A percentile compares a stretch with the other conserved stretches of the same genome.
These are phyloP conservation scores for Gobionotothen gibberifrons DNA, from an alignment of 2,797 vertebrate genomes.

Conservation along the genomic window DNA sequence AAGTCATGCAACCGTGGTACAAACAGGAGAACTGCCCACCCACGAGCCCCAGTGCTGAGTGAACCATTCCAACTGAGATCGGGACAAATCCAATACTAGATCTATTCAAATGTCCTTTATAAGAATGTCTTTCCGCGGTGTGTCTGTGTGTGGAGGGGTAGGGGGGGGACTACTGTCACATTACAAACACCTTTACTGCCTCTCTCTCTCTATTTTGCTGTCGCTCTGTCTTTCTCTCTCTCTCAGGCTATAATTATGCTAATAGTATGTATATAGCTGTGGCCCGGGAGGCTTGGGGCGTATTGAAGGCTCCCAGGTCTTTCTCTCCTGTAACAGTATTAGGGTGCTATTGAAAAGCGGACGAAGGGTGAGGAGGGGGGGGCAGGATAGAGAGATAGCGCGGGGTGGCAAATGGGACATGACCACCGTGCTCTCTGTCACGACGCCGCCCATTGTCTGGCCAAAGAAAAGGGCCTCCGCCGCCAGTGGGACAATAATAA, in stretches of 20 bases:
- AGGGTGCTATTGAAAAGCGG: constrained; percentile 80
- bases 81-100: constrained; percentile 68
- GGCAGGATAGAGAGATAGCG: constrained; percentile 84
- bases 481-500: constrained; percentile 82
- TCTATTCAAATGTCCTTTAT: constrained; percentile 72
- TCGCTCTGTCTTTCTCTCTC: constrained; percentile 44
- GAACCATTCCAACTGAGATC: constrained; percentile 65
- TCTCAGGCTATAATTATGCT: constrained; percentile 94
- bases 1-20: constrained; percentile 91
- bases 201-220: constrained; percentile 32
- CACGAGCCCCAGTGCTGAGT: constrained; percentile 78
- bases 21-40: constrained; percentile 91
- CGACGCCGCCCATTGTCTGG: constrained; percentile 81
- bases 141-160: constrained; percentile 22
- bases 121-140: constrained; percentile 54
- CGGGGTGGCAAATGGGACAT: constrained; percentile 82
- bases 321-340: constrained; percentile 84
- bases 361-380: constrained; percentile 66
- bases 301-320: constrained; percentile 92
- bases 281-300: constrained; percentile 91
- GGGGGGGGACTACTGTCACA: constrained; percentile 62
- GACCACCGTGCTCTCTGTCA: constrained; percentile 83
- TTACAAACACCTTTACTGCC: constrained; percentile 78
- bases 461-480: constrained; percentile 79
- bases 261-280: constrained; percentile 98